These are phyloP conservation scores for Podarcis siculus DNA, from an alignment of 2,797 vertebrate genomes.

Conservation along the genomic window DNA sequence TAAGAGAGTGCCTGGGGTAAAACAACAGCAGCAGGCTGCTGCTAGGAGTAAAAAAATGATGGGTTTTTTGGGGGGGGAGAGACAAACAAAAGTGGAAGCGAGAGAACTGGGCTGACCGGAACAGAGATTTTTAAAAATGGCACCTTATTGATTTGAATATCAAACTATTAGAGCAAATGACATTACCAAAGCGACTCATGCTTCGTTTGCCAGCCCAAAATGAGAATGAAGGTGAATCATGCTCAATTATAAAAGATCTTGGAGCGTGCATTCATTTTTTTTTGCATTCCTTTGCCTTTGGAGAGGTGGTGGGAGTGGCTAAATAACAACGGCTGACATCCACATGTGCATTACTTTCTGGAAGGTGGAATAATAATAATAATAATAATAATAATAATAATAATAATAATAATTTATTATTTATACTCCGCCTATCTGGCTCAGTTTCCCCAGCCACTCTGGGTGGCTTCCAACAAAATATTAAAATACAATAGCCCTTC, in stretches of 20 bases:
- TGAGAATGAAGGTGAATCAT: constrained; percentile 29
- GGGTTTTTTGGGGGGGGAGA: not conserved
- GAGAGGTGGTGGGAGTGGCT: not conserved
- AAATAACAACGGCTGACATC: constrained; percentile 17
- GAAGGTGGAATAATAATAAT: not conserved
- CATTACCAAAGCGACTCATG: constrained; percentile 20
- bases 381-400: no score
- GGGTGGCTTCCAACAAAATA: no score
- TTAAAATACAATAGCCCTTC: no score
- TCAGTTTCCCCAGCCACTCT: no score
- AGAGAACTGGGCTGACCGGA: not conserved
- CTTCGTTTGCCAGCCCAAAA: constrained; percentile 46
- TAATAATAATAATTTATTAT: no score
- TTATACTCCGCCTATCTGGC: no score
- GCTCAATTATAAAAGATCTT: constrained; percentile 28
- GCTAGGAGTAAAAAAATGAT: not conserved
- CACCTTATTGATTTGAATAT: not conserved
- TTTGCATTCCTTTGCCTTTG: constrained; percentile 24
- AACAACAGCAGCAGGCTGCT: not conserved
- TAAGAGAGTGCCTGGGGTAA: not conserved
- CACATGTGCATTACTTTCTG: not conserved
- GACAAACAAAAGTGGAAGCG: constrained; percentile 23
- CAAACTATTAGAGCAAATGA: constrained; percentile 3
- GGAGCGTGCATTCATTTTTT: constrained; percentile 6
- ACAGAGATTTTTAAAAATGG: not conserved